Evolutionary conservation across 2,888 invertebrate genomes (phyloP).

Genomic region (Ochropacha duplaris): DNA sequence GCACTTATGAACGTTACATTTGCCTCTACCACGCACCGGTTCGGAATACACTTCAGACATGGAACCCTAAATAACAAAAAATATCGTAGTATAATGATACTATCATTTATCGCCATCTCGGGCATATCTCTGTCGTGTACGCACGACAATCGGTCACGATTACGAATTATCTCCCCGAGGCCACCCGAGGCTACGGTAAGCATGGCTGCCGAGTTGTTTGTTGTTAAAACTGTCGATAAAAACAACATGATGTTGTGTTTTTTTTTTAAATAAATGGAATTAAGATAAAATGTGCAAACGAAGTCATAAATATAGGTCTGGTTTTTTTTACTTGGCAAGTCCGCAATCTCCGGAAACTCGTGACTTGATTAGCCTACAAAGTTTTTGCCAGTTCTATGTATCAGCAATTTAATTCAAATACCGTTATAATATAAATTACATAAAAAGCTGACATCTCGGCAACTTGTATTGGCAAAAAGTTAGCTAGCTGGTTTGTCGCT

Average conservation of each 20-base stretch:
- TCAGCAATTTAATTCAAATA: background rate
- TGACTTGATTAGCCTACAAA: background rate
- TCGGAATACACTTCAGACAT: background rate
- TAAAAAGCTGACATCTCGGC: slow-evolving; percentile 2
- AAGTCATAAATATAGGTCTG: too few relatives aligned
- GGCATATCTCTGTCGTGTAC: background rate
- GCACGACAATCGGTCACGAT: background rate
- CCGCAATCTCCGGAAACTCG: background rate
- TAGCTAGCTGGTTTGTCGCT: background rate
- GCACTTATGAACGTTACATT: too few relatives aligned
- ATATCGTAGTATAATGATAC: background rate
- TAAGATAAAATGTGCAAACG: too few relatives aligned
- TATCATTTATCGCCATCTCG: background rate
- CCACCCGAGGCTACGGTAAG: background rate
- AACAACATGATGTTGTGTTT: background rate
- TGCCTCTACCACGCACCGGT: too few relatives aligned
- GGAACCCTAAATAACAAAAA: background rate
- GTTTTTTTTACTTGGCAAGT: too few relatives aligned
- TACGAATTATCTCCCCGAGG: background rate
- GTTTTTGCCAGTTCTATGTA: background rate
- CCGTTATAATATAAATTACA: background rate
- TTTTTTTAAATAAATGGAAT: too few relatives aligned
- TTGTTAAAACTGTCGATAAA: background rate
- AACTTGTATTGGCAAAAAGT: background rate
- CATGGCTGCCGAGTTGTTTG: background rate